Evolutionary conservation across 2,888 invertebrate species (phyloP).

Genomic region (Drosophila prostipennis): DNA sequence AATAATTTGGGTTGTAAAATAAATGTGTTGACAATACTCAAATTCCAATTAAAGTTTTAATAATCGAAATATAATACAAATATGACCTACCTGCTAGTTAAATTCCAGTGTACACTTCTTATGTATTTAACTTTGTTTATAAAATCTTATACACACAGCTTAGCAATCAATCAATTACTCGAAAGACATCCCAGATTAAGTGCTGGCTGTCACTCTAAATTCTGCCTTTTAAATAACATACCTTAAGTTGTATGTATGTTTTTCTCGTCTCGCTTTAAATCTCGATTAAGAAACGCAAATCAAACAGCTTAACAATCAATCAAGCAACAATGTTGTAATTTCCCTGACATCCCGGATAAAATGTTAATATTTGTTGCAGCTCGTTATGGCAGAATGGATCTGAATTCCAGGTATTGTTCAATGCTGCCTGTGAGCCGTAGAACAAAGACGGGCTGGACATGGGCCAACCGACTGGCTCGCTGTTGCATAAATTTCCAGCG

Average conservation of each 20-base stretch:
- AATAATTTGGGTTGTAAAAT: neutral
- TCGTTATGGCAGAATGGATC: constrained; percentile 1
- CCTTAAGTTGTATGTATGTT: too few species aligned
- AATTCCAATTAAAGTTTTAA: too few species aligned
- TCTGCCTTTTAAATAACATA: neutral
- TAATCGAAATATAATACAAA: too few species aligned
- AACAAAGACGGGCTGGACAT: constrained; percentile 8
- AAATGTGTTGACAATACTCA: neutral
- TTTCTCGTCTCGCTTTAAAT: neutral
- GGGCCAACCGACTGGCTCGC: neutral
- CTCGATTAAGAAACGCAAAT: neutral
- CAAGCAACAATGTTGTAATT: constrained; percentile 15
- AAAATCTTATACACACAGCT: neutral
- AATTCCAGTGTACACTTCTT: too few species aligned
- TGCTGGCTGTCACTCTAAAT: neutral
- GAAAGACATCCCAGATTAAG: neutral
- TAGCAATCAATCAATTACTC: neutral
- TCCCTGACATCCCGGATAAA: constrained; percentile 26
- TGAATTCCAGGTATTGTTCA: constrained; percentile 6
- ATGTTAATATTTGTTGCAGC: constrained; percentile 25
- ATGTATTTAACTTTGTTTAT: too few species aligned
- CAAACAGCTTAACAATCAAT: constrained; percentile 12
- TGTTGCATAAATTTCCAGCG: constrained; percentile 35
- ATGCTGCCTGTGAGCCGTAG: neutral
- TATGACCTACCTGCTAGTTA: too few species aligned